Evolutionary conservation across 30 jellyfish, hydroid and myxozoan species (phyloP).

Genomic region (Turritopsis dohrnii): DNA sequence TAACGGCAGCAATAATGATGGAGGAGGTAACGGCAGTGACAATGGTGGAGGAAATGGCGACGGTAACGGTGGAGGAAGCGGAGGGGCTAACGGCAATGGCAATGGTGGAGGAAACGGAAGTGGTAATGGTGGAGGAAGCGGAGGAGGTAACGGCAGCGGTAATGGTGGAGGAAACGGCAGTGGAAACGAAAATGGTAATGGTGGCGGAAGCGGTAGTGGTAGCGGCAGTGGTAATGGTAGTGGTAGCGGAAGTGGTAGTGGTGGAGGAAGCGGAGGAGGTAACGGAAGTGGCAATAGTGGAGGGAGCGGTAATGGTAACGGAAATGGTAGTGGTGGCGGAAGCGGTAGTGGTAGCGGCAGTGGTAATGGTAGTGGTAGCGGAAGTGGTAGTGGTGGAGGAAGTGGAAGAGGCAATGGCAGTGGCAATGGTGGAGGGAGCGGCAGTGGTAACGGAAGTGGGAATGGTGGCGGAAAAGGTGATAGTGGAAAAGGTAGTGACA

Average conservation of each 20-base stretch:
- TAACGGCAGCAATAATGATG: not conserved
- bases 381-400: not conserved
- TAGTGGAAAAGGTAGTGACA: not conserved
- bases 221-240: not conserved
- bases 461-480: not conserved
- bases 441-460: not conserved
- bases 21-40: not conserved
- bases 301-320: not conserved
- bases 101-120: not conserved
- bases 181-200: not conserved
- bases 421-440: not conserved
- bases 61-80: slow-evolving; percentile 1
- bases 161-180: not conserved
- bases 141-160: not conserved
- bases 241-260: not conserved
- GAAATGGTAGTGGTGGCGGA: not conserved
- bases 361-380: not conserved
- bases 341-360: not conserved
- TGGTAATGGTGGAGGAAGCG: not conserved
- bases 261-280: not conserved
- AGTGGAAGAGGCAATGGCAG: not conserved
- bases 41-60: not conserved
- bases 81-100: not conserved
- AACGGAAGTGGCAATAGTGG: not conserved
- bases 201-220: not conserved